A percentile compares a stretch with the other conserved stretches of the same genome.
Conservation (phyloP, 2,888 invertebrate genomes). For the Nyleta sp. region DNA sequence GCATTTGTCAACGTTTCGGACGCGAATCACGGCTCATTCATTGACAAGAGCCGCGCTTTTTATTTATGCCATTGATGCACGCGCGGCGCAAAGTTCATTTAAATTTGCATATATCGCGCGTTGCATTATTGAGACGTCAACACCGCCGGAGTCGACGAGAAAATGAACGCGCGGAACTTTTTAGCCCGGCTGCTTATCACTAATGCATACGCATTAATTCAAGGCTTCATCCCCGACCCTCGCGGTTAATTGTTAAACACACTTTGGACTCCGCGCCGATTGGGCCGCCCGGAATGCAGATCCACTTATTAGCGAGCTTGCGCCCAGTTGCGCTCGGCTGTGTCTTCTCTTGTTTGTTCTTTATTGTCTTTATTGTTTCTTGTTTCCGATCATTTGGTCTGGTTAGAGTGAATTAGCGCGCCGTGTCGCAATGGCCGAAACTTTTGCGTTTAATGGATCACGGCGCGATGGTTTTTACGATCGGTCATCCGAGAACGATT, state of each 20-base stretch:
- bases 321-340: not conserved
- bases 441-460: not conserved
- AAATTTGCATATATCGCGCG: constrained; percentile 6
- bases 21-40: too few species aligned
- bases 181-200: constrained; percentile 15
- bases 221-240: constrained; percentile 26
- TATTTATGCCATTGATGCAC: too few species aligned
- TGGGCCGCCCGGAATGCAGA: not conserved
- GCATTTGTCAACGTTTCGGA: too few species aligned
- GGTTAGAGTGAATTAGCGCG: too few species aligned
- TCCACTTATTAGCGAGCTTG: constrained; percentile 23
- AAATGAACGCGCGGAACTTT: constrained; percentile 23
- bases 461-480: not conserved
- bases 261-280: constrained; percentile 10
- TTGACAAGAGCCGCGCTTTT: too few species aligned
- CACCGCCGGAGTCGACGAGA: too few species aligned
- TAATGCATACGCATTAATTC: constrained; percentile 34
- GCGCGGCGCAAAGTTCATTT: too few species aligned
- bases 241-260: constrained; percentile 33
- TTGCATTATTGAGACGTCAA: constrained; percentile 42
- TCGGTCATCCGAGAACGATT: too few species aligned
- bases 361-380: too few species aligned
- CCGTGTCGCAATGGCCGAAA: too few species aligned
- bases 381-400: too few species aligned
- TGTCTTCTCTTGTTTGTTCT: too few species aligned